Base-by-base conservation (phyloP, 1,140 invertebrate species). In the Globodera ellingtonae region DNA sequence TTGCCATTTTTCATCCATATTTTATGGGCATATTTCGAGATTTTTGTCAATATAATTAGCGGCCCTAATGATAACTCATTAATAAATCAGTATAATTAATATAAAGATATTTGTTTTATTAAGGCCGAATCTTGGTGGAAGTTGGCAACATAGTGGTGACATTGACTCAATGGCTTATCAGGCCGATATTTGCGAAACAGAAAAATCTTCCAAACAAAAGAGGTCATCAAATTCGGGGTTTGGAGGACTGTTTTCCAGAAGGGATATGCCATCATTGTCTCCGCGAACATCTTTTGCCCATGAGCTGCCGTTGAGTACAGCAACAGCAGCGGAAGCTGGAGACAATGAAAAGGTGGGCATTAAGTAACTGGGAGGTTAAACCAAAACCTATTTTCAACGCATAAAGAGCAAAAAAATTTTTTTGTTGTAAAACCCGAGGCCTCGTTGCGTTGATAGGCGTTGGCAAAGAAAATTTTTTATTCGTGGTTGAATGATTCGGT, bases 101-200 rank as follows among this genome's bases (percentile, higher is more conserved):
- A 35, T 35, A 2, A 35, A 2, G 35, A 35, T 15, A 18, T 18
- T 48, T 48, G 6, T 71, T 71, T 71, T 5, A 10, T n/a, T 18
- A 35, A 75, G 62, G 6, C 62, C 52, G 6, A 50, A 75, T 13
- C 73, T 78, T 47, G 59, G 44, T 6, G 21, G 15, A 15, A 81
- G 81, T 75, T 56, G 50, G 21, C 10, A 62, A 24, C 46, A 50
- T 35, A 80, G 79, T 46, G 47, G 62, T 35, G 79, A 81, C 79
- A 67, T 82, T 21, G 80, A 81, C 56, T 62, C 35, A 15, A 24
- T 82, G 47, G 82, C 82, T 24, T 83, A 85, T 67, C 82, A 83
- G 44, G 78, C 84, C 8, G 84, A 75, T 48, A 18, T 70, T 18
- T 66, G 21, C 24, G 79, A 50, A 79, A 46, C 75, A 70, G 84